Conservation (phyloP, 2,113 vertebrate genomes). For the Tragelaphus strepsiceros region DNA sequence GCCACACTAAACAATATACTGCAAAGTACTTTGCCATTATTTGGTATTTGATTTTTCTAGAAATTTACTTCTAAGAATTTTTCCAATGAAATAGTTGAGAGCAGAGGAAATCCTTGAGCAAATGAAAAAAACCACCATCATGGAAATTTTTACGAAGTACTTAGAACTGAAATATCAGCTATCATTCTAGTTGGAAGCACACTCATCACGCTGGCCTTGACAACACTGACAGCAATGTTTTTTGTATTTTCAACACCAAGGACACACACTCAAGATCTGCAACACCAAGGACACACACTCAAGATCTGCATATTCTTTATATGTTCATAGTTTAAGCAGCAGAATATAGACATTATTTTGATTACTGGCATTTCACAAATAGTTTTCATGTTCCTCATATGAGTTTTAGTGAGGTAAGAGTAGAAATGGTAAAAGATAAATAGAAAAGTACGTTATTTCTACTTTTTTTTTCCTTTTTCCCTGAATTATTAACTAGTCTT, state of each 20-base stretch:
- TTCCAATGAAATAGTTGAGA: neutral
- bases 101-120: neutral
- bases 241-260: neutral
- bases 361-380: neutral
- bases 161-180: neutral
- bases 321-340: neutral
- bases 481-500: neutral
- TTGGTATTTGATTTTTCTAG: neutral
- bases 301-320: neutral
- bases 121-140: neutral
- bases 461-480: neutral
- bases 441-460: neutral
- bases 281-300: neutral
- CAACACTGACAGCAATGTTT: neutral
- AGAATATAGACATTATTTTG: neutral
- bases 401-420: neutral
- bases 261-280: too few species aligned
- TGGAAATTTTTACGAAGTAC: neutral
- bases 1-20: neutral
- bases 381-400: neutral
- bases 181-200: neutral
- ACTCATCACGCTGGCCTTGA: neutral
- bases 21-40: neutral
- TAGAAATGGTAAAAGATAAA: neutral
- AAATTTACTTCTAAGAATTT: neutral